Base-by-base conservation (phyloP, 2,113 vertebrate genomes). In the Clarias gariepinus region DNA sequence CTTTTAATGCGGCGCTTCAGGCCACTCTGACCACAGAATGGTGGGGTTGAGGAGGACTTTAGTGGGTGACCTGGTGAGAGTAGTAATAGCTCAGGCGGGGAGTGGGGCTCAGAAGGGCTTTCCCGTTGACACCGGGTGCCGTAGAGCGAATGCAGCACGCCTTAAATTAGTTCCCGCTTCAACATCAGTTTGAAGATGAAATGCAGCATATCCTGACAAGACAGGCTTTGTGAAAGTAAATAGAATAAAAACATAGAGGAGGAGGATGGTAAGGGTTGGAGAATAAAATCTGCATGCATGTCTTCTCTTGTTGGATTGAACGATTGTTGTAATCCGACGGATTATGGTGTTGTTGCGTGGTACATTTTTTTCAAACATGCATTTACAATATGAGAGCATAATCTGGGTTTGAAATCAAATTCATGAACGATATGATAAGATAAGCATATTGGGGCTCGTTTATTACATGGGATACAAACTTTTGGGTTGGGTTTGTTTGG, bases 1-100 rank as follows among this genome's bases (percentile, higher is more conserved):
- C 88, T 82, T 89, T 90, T 93, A 94, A 93, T 94, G 94, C 93
- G 87, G 87, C 92, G 89, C 90, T 93, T 92, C 90, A 87, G 92
- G 88, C 88, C 89, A 90, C 87, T 89, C 85, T 69, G 76, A 89
- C 92, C 90, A 84, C 90, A 89, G 89, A 91, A 60, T 52, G 61
- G 19, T 12, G 11, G 47, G 60, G 80, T 57, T 78, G 76, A 73
- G 57, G 69, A 89, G 91, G 83, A 88, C 89, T 92, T 94, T 91
- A 92, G 88, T 89, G 91, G 90, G 64, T 55, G 87, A 88, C 13
- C 77, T 66, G 73, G 33, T 71, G 82, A 60, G 63, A 76, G 36
- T 23, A 81, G 60, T 87, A 85, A 80, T 81, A 41, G 58, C 5
- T 81, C 47, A 63, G 23, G 77, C n/a, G 58, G 19, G 57, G 82